Percentiles rank a stretch among this genome's conserved stretches.
Evolutionary conservation across 2,888 invertebrate species (phyloP).

Genomic region (Pheosia tremula): DNA sequence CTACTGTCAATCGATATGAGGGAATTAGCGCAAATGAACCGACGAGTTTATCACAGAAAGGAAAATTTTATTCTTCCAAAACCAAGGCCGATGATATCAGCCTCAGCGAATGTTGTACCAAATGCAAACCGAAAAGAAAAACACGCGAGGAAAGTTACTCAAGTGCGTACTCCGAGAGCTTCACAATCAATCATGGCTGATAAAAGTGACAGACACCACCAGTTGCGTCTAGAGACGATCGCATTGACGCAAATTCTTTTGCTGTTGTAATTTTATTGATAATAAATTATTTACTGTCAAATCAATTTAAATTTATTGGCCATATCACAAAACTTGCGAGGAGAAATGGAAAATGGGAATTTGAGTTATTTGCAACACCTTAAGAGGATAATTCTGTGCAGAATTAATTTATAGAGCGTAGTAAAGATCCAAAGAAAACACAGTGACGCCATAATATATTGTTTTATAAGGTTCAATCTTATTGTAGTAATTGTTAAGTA

Average conservation of each 20-base stretch:
- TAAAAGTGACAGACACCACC: conserved; percentile 34
- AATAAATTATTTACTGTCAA: not conserved
- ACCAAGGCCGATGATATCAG: conserved; percentile 12
- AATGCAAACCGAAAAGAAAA: conserved; percentile 14
- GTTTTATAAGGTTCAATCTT: no score
- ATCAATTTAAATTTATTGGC: not conserved
- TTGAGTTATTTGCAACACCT: not conserved
- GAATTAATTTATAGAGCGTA: not conserved
- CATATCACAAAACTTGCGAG: not conserved
- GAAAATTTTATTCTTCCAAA: conserved; percentile 11
- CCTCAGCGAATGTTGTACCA: conserved; percentile 16
- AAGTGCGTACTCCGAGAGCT: conserved; percentile 24
- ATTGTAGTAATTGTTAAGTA: not conserved
- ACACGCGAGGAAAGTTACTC: conserved; percentile 42
- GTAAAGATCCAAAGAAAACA: not conserved
- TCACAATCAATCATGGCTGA: conserved; percentile 41
- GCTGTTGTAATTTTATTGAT: conserved; percentile 10
- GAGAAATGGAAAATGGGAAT: not conserved
- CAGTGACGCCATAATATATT: no score
- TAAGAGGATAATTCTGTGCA: no score
- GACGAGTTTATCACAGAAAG: not conserved
- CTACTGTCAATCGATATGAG: not conserved
- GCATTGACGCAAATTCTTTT: conserved; percentile 35
- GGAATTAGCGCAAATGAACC: not conserved
- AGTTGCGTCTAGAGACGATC: conserved; percentile 19